A percentile compares a stretch with the other conserved stretches of the same genome.
Evolutionary conservation across 2,888 invertebrate genomes (phyloP).

Genomic region (Dioctria linearis): DNA sequence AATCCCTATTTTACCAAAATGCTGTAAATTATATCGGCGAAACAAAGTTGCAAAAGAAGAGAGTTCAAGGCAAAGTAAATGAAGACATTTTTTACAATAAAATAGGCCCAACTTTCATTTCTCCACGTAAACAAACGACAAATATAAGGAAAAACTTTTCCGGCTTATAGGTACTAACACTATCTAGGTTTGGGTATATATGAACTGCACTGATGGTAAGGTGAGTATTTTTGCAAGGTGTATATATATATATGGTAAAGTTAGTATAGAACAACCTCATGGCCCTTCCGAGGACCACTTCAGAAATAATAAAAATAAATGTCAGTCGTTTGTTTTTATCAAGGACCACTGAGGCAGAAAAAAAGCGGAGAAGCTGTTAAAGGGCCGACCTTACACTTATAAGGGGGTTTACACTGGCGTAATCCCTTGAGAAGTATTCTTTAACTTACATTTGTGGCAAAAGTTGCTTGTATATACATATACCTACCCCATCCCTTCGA

Average conservation of each 20-base stretch:
- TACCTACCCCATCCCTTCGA: background rate
- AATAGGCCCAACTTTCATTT: conserved; percentile 49
- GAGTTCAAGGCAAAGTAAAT: conserved; percentile 51
- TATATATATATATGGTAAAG: conserved; percentile 32
- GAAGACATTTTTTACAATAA: conserved; percentile 58
- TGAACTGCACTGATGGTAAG: conserved; percentile 15
- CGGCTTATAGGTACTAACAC: background rate
- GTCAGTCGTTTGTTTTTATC: conserved; percentile 71
- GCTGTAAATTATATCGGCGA: background rate
- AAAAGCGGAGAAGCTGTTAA: conserved; percentile 19
- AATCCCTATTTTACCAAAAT: background rate
- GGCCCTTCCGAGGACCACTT: conserved; percentile 57
- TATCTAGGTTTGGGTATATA: background rate
- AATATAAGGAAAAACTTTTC: conserved; percentile 26
- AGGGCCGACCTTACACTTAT: conserved; percentile 22
- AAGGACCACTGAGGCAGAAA: conserved; percentile 60
- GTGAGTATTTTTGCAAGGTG: conserved; percentile 34
- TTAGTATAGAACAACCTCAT: conserved; percentile 46
- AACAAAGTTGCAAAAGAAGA: conserved; percentile 28
- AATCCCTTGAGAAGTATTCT: conserved; percentile 57
- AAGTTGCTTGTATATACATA: conserved; percentile 5
- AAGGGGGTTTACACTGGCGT: conserved; percentile 46
- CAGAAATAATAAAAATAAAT: conserved; percentile 71
- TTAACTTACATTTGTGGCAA: conserved; percentile 26
- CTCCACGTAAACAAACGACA: background rate